Evolutionary conservation across 1,140 invertebrate species (phyloP), one percentile per base, ranked within the genome.

Genomic region (Lepidurus apus): DNA sequence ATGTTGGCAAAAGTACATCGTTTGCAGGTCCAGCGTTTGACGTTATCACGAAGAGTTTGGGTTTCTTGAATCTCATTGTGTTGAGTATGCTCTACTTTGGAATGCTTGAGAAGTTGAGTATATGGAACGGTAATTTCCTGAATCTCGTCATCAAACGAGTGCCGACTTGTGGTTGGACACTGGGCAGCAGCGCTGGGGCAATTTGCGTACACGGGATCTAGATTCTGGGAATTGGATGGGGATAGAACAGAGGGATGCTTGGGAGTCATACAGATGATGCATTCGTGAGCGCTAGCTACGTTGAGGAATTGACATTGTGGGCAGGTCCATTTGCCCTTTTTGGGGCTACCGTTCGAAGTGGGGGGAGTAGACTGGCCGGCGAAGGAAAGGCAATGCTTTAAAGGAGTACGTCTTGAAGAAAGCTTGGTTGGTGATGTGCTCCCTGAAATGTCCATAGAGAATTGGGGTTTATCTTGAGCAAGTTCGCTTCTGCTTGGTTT

Each of bases 1-100:
- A 84, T 80, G 83, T 90, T 90, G 74, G 88, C 86, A 21, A 90
- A 84, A 5, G 89, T 90, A 80, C 89, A 90, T 79, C 87, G 85
- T 77, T 87, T 86, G 81, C 89, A 90, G 75, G 86, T 87, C 89
- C 89, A 90, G 5, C 21, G 53, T 65, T 9, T 13, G 21, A 65
- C 53, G 21, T 65, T 65, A 17, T 65, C 53, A 21, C 53, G 53
- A 13, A 65, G 21, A 21, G 9, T 65, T n/a, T n/a, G 21, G 0
- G 21, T 17, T 65, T 65, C 53, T 21, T 65, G 53, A 65, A 65
- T 21, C 4, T 65, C 53, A 21, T 21, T 65, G 53, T 21, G 17
- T 21, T 65, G 53, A 65, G 9, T 65, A 65, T 65, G 53, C 17
- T 65, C 53, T 21, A 13, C 1, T 7, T 13, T 7, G 53, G 53